These are phyloP conservation scores for Parotocinclus haroldoi DNA, from an alignment of 2,797 vertebrate species.

Conservation along the genomic window DNA sequence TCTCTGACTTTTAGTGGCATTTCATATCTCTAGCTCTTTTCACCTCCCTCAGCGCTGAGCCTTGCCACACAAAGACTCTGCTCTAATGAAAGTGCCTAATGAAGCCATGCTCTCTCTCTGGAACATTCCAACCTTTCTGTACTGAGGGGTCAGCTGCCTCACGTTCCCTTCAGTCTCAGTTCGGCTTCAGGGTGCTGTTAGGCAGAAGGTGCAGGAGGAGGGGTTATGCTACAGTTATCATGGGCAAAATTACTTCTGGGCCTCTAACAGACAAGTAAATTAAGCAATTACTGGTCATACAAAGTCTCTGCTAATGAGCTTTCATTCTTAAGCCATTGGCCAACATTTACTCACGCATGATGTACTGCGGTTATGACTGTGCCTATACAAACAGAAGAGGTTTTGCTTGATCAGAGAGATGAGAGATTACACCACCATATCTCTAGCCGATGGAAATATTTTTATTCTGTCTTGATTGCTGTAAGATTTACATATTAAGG, in stretches of 20 bases:
- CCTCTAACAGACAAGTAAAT: constrained; percentile 31
- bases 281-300: constrained; percentile 38
- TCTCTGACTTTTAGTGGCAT: constrained; percentile 10
- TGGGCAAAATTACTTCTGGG: constrained; percentile 42
- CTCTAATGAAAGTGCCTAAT: constrained; percentile 31
- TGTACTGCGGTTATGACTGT: constrained; percentile 22
- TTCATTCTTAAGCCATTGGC: constrained; percentile 36
- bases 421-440: background rate
- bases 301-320: constrained; percentile 41
- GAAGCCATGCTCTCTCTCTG: background rate
- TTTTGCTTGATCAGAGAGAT: background rate
- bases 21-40: constrained; percentile 14
- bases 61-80: constrained; percentile 12
- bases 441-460: too few species aligned
- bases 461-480: too few species aligned
- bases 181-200: constrained; percentile 20
- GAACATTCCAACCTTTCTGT: constrained; percentile 28
- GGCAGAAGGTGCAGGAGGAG: constrained; percentile 11
- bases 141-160: constrained; percentile 10
- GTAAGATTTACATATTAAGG: too few species aligned
- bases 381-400: background rate
- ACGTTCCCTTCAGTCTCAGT: constrained; percentile 4
- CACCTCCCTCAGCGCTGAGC: constrained; percentile 6
- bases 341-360: constrained; percentile 25
- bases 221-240: constrained; percentile 22